These are phyloP conservation scores for Halesus radiatus DNA, from an alignment of 1,140 invertebrate genomes.

Conservation along the genomic window DNA sequence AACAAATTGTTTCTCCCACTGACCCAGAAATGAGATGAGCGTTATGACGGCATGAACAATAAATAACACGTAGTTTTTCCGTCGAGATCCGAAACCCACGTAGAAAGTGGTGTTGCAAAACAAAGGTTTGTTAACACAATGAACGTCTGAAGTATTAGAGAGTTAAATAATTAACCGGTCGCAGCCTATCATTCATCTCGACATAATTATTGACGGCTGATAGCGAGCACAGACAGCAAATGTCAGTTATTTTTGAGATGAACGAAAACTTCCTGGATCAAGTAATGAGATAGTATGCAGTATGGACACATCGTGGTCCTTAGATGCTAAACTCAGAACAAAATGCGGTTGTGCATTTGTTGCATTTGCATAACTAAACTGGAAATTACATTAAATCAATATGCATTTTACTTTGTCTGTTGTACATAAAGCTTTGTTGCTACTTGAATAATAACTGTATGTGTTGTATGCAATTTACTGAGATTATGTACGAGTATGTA, in stretches of 20 bases:
- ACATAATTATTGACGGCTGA: slow-evolving; percentile 10
- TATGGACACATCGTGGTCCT: too few species aligned
- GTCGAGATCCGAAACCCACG: slow-evolving; percentile 11
- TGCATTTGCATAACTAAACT: too few species aligned
- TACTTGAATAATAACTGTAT: too few species aligned
- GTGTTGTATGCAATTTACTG: too few species aligned
- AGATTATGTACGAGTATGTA: too few species aligned
- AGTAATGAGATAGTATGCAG: neutral
- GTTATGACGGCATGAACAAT: slow-evolving; percentile 2
- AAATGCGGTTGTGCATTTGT: too few species aligned
- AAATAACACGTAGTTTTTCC: too few species aligned
- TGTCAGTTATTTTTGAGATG: neutral
- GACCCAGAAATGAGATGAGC: slow-evolving; percentile 1
- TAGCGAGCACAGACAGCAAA: neutral
- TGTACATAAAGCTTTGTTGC: too few species aligned
- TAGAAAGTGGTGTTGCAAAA: slow-evolving; percentile 26
- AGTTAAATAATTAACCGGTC: slow-evolving; percentile 20
- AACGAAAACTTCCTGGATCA: neutral
- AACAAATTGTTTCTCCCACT: neutral
- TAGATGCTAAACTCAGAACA: too few species aligned
- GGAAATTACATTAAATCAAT: too few species aligned
- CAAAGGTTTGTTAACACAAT: slow-evolving; percentile 16
- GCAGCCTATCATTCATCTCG: slow-evolving; percentile 6
- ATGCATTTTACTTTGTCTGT: too few species aligned
- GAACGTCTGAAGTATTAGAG: slow-evolving; percentile 15